Evolutionary conservation across 2,888 invertebrate species (phyloP).

Genomic region (Volucella zonaria): DNA sequence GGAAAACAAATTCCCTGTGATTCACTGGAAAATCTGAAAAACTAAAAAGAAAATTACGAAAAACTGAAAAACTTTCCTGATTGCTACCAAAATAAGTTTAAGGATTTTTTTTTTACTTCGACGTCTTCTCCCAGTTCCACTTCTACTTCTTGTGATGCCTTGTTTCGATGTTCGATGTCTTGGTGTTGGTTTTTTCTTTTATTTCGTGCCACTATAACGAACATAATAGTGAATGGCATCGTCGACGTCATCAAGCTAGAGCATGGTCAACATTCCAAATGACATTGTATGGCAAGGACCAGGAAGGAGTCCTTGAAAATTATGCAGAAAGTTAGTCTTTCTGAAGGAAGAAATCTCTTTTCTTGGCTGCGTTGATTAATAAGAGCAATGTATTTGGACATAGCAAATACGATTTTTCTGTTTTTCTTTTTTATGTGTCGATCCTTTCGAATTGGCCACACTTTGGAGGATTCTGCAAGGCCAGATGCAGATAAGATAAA

Average conservation of each 20-base stretch:
- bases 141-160: background rate
- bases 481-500: slow-evolving; percentile 35
- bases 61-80: slow-evolving; percentile 66
- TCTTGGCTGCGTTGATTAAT: slow-evolving; percentile 63
- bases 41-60: no score
- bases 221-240: slow-evolving; percentile 32
- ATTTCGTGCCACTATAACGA: slow-evolving; percentile 3
- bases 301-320: slow-evolving; percentile 61
- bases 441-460: slow-evolving; percentile 32
- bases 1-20: slow-evolving; percentile 62
- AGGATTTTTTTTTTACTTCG: slow-evolving; percentile 23
- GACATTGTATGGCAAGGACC: slow-evolving; percentile 37
- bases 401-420: background rate
- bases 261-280: slow-evolving; percentile 59
- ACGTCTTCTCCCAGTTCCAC: slow-evolving; percentile 6
- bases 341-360: background rate
- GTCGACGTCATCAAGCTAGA: slow-evolving; percentile 33
- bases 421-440: background rate
- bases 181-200: background rate
- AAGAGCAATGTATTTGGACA: slow-evolving; percentile 41
- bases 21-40: slow-evolving; percentile 35
- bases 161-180: background rate
- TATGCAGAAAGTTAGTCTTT: slow-evolving; percentile 59
- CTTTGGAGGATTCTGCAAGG: background rate
- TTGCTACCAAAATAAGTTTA: slow-evolving; percentile 68